These are phyloP conservation scores for Drosophila formosana DNA, from an alignment of 2,888 invertebrate species.

Conservation along the genomic window DNA sequence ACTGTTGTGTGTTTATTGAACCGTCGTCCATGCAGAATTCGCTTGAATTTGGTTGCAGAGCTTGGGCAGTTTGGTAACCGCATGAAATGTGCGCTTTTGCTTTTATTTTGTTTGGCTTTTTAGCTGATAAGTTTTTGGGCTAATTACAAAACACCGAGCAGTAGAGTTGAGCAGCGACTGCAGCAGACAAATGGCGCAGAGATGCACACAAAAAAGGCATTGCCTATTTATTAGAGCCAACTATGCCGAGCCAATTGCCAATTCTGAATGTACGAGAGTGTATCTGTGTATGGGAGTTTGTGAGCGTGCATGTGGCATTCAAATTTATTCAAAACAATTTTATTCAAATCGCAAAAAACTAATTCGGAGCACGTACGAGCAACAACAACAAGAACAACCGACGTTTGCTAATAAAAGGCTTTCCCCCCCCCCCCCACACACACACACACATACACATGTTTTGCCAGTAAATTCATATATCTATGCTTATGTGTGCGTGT, in stretches of 20 bases:
- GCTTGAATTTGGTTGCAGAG: conserved; percentile 5
- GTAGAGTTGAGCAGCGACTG: conserved; percentile 30
- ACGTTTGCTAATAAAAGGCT: conserved; percentile 57
- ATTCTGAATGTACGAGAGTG: neutral
- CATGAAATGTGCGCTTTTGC: conserved; percentile 12
- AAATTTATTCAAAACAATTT: conserved; percentile 80
- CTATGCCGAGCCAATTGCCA: conserved; percentile 18
- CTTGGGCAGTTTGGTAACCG: conserved; percentile 21
- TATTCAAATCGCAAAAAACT: conserved; percentile 80
- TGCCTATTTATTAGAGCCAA: conserved; percentile 58
- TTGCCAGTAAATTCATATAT: conserved; percentile 55
- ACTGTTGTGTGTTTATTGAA: conserved; percentile 1
- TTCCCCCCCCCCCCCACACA: conserved; percentile 21
- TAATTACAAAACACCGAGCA: conserved; percentile 45
- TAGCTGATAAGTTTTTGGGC: conserved; percentile 25
- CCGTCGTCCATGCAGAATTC: neutral
- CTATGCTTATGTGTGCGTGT: conserved; percentile 14
- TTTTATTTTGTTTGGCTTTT: conserved; percentile 17
- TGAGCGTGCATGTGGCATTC: conserved; percentile 67
- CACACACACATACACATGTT: conserved; percentile 25
- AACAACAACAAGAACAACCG: conserved; percentile 33
- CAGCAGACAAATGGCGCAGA: conserved; percentile 31
- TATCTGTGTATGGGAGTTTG: conserved; percentile 27
- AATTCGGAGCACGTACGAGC: conserved; percentile 74
- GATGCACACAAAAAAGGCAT: conserved; percentile 41